Percentiles rank a stretch among this genome's conserved stretches.
Evolutionary conservation across 2,797 vertebrate species (phyloP).

Genomic region (Spinus pinus): DNA sequence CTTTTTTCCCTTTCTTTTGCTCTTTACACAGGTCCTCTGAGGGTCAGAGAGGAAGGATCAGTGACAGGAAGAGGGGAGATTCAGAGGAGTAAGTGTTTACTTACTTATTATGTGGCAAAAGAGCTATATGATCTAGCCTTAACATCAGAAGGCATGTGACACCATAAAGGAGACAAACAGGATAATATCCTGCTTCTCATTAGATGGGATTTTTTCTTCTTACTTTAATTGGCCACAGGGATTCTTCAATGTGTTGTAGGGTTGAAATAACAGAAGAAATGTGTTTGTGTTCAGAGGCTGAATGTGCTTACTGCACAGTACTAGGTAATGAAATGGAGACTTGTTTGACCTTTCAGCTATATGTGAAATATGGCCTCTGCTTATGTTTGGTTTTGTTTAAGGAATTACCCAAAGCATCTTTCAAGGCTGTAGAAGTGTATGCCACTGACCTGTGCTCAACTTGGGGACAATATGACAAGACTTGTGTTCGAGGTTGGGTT

Average conservation of each 20-base stretch:
- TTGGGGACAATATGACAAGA: neutral
- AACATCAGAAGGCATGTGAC: constrained; percentile 2
- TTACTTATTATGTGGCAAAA: constrained; percentile 53
- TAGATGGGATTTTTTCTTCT: neutral
- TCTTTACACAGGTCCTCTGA: constrained; percentile 20
- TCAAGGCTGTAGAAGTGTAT: neutral
- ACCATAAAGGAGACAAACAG: neutral
- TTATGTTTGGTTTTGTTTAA: constrained; percentile 7
- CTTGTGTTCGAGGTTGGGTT: neutral
- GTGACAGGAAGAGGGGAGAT: constrained; percentile 60
- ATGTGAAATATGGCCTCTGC: neutral
- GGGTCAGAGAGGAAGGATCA: constrained; percentile 50
- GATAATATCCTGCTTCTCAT: constrained; percentile 49
- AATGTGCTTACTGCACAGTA: neutral
- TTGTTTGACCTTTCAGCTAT: neutral
- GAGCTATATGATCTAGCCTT: constrained; percentile 30
- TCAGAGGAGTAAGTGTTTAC: constrained; percentile 35
- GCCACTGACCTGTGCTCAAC: neutral
- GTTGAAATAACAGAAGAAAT: constrained; percentile 28
- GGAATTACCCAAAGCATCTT: neutral
- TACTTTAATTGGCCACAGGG: constrained; percentile 24
- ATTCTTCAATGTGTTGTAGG: neutral
- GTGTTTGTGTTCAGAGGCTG: constrained; percentile 44
- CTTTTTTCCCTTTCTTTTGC: neutral
- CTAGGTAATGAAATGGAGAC: neutral